Conservation (phyloP, 1,140 invertebrate genomes). For the Plectus sambesii region DNA sequence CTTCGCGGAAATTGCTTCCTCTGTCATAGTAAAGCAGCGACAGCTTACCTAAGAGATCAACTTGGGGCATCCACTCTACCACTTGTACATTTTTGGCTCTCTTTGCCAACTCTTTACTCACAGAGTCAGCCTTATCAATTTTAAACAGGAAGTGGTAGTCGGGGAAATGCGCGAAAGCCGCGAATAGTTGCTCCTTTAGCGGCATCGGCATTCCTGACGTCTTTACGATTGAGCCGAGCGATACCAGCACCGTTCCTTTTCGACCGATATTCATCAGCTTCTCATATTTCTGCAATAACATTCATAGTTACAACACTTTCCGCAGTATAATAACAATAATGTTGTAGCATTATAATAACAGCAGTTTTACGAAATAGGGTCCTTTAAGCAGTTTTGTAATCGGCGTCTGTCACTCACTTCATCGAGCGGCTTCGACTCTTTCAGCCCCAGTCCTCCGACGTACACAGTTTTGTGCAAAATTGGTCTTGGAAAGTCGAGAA, state of each 20-base stretch:
- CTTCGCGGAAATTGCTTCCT: too few species aligned
- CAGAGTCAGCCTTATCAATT: conserved; percentile 22
- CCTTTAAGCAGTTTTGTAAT: too few species aligned
- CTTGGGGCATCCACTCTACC: conserved; percentile 31
- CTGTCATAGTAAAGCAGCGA: too few species aligned
- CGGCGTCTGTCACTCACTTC: neutral
- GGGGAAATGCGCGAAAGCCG: conserved; percentile 8
- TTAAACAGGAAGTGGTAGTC: conserved; percentile 26
- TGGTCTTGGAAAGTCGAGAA: conserved; percentile 11
- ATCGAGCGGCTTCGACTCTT: conserved; percentile 2
- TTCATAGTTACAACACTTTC: neutral
- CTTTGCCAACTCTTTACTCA: conserved; percentile 1
- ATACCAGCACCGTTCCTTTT: conserved; percentile 20
- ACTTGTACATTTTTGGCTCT: conserved; percentile 24
- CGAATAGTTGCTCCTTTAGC: neutral
- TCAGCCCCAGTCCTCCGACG: conserved; percentile 10
- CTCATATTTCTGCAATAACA: conserved; percentile 12
- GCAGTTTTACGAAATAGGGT: too few species aligned
- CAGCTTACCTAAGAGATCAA: conserved; percentile 25
- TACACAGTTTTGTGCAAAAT: conserved; percentile 14
- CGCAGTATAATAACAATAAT: too few species aligned
- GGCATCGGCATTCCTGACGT: conserved; percentile 2
- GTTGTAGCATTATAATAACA: too few species aligned
- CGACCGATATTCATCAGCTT: conserved; percentile 21
- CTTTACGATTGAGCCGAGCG: conserved; percentile 22